These are phyloP conservation scores for Chrysolina haemoptera DNA, from an alignment of 2,888 invertebrate genomes.

Conservation along the genomic window DNA sequence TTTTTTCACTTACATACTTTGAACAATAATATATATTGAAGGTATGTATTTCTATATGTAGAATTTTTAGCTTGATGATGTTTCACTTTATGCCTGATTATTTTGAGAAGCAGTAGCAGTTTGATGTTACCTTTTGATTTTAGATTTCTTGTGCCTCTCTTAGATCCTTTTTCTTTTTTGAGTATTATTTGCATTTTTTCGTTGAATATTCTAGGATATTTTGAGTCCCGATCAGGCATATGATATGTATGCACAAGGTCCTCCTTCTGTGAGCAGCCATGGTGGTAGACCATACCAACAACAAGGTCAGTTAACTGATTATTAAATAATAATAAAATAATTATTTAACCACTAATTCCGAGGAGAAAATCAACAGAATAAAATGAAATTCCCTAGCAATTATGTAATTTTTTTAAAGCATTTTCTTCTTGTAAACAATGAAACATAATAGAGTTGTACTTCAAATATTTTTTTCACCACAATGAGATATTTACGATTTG, in stretches of 20 bases:
- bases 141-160: conserved; percentile 9
- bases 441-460: not conserved
- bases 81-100: conserved; percentile 1
- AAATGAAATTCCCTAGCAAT: not conserved
- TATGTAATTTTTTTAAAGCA: no score
- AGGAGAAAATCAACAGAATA: not conserved
- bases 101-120: not conserved
- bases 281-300: conserved; percentile 86
- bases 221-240: conserved; percentile 93
- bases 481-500: conserved; percentile 30
- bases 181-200: conserved; percentile 60
- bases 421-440: no score
- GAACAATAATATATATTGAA: not conserved
- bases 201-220: conserved; percentile 82
- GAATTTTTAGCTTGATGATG: not conserved
- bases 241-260: conserved; percentile 94
- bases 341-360: conserved; percentile 35
- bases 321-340: conserved; percentile 26
- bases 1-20: not conserved
- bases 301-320: conserved; percentile 77
- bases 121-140: conserved; percentile 41
- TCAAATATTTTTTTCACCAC: not conserved
- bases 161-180: conserved; percentile 49
- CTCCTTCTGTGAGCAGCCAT: conserved; percentile 87
- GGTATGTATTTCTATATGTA: conserved; percentile 4